phyloP scores from a whole-genome alignment of 2,797 vertebrate species.

The Phylloscopus collybita region DNA sequence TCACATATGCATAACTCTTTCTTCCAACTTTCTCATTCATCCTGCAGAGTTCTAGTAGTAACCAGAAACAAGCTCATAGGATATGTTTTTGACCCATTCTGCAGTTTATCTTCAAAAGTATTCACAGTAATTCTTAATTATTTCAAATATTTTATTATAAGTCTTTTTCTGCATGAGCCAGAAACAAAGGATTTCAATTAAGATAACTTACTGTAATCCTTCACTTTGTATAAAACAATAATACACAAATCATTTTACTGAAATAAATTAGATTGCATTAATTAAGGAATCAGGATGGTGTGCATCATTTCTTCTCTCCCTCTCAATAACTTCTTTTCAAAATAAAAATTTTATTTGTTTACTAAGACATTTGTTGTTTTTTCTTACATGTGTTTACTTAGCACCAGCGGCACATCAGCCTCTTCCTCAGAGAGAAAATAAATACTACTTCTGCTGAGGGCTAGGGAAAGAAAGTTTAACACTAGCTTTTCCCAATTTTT shows the following conservation, averaged over 20 bases:
- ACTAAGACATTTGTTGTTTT: background rate
- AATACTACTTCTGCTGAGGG: background rate
- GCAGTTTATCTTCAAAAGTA: background rate
- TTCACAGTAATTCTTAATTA: background rate
- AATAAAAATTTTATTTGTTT: background rate
- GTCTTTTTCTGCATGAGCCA: background rate
- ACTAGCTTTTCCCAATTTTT: background rate
- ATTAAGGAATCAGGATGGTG: background rate
- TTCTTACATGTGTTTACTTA: background rate
- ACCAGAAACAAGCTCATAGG: background rate
- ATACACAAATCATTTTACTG: background rate
- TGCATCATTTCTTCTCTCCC: background rate
- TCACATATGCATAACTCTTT: background rate
- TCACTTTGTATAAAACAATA: background rate
- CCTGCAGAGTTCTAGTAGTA: background rate
- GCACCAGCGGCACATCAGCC: background rate
- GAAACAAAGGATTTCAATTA: constrained; percentile 15
- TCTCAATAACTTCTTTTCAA: background rate
- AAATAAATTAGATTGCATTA: background rate
- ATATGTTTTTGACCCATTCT: background rate
- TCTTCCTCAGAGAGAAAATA: background rate
- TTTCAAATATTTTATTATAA: background rate
- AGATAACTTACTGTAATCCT: background rate
- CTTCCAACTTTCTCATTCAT: background rate
- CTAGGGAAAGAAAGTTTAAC: background rate